phyloP scores from a whole-genome alignment of 2,888 invertebrate species.

The Catotricha subobsoleta region DNA sequence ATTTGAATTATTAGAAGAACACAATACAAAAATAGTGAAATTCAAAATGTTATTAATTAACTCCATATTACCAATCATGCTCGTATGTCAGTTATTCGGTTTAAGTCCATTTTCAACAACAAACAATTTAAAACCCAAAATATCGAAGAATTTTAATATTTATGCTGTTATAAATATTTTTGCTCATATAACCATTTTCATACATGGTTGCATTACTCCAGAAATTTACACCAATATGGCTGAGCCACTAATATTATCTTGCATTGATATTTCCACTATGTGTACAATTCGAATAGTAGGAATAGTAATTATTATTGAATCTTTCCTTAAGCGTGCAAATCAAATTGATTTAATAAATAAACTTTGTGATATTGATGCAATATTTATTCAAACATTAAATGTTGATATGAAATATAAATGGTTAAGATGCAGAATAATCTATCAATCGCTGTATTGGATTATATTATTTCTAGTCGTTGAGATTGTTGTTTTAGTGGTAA shows the following conservation, averaged over 20 bases:
- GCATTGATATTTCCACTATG: not conserved
- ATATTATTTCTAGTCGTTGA: not conserved
- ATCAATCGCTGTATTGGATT: not conserved
- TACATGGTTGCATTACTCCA: not conserved
- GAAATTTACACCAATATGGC: not conserved
- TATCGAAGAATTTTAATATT: not conserved
- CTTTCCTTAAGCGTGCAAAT: constrained; percentile 15
- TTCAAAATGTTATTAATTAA: not conserved
- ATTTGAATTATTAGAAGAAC: too few species aligned
- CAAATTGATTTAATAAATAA: constrained; percentile 15
- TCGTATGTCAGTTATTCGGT: not conserved
- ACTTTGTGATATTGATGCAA: constrained; percentile 20
- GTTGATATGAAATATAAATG: constrained; percentile 12
- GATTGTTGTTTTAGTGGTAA: not conserved
- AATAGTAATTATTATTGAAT: constrained; percentile 18
- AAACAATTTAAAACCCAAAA: not conserved
- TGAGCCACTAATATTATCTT: not conserved
- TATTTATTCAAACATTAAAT: constrained; percentile 19
- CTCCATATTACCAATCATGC: not conserved
- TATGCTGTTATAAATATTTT: too few species aligned
- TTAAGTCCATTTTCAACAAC: not conserved
- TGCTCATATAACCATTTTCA: not conserved
- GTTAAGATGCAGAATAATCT: not conserved
- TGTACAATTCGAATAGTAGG: constrained; percentile 18
- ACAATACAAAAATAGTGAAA: too few species aligned